phyloP scores from a whole-genome alignment of 2,113 vertebrate genomes.

The Chionodraco myersi region DNA sequence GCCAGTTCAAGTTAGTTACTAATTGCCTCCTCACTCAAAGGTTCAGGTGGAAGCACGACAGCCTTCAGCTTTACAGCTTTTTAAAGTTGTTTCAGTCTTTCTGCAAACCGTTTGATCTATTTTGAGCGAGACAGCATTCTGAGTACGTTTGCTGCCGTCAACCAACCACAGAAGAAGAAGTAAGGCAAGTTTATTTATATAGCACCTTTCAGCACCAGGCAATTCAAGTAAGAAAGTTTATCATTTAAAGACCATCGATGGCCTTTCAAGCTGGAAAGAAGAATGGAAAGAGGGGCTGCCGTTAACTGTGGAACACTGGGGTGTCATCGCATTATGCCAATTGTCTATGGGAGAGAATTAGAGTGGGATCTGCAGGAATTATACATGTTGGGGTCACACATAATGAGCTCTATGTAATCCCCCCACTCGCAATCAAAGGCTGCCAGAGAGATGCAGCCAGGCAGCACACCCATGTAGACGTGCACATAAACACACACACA shows the following conservation, averaged over 20 bases:
- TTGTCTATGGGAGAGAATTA: conserved; percentile 85
- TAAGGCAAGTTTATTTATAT: too few relatives aligned
- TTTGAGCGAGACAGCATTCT: background rate
- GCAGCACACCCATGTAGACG: conserved; percentile 35
- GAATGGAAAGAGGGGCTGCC: conserved; percentile 36
- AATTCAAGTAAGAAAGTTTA: background rate
- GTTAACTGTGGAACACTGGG: conserved; percentile 60
- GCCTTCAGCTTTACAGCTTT: background rate
- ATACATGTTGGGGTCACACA: conserved; percentile 77
- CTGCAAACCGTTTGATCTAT: background rate
- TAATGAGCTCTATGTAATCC: conserved; percentile 83
- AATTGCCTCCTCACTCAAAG: background rate
- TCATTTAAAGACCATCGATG: background rate
- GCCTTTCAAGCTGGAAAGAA: conserved; percentile 40
- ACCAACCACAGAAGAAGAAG: background rate
- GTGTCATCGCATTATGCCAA: conserved; percentile 84
- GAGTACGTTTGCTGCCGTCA: background rate
- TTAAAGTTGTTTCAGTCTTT: background rate
- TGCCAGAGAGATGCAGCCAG: conserved; percentile 54
- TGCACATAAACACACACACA: conserved; percentile 22
- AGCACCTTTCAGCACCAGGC: too few relatives aligned
- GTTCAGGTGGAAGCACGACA: background rate
- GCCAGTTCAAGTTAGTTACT: background rate
- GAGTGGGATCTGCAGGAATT: conserved; percentile 82
- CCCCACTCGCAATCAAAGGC: conserved; percentile 74